phyloP scores from a whole-genome alignment of 30 jellyfish, hydroid and myxozoan genomes.

The Turritopsis dohrnii region DNA sequence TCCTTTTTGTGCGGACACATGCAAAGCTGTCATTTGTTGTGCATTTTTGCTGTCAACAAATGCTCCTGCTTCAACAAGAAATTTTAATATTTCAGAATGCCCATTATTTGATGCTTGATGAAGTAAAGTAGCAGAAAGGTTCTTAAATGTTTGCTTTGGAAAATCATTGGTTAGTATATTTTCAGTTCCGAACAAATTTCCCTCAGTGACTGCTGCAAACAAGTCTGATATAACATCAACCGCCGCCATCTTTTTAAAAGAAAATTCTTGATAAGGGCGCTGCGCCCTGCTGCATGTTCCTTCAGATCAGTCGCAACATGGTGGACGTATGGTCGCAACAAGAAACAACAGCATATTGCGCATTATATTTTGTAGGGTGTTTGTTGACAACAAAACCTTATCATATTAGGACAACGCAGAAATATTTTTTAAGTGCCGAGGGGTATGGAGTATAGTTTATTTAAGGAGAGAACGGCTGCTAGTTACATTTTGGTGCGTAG shows the following conservation, averaged over 20 bases:
- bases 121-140: slow-evolving; percentile 67
- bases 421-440: too few relatives aligned
- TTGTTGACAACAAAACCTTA: too few relatives aligned
- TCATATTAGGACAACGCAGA: too few relatives aligned
- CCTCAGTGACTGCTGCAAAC: slow-evolving; percentile 29
- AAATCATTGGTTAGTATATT: slow-evolving; percentile 2
- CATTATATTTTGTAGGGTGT: too few relatives aligned
- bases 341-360: too few relatives aligned
- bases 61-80: slow-evolving; percentile 52
- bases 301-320: too few relatives aligned
- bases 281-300: too few relatives aligned
- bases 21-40: slow-evolving; percentile 70
- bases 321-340: too few relatives aligned
- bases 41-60: slow-evolving; percentile 61
- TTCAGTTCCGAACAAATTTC: slow-evolving; percentile 22
- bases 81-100: slow-evolving; percentile 44
- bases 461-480: too few relatives aligned
- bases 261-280: not conserved
- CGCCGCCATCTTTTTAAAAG: slow-evolving; percentile 15
- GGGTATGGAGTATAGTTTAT: too few relatives aligned
- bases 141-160: slow-evolving; percentile 60
- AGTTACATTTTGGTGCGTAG: too few relatives aligned
- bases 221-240: slow-evolving; percentile 9
- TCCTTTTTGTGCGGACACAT: slow-evolving; percentile 60
- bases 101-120: slow-evolving; percentile 71